These are phyloP conservation scores for Colostygia pectinataria DNA, from an alignment of 2,888 invertebrate species.

Conservation along the genomic window DNA sequence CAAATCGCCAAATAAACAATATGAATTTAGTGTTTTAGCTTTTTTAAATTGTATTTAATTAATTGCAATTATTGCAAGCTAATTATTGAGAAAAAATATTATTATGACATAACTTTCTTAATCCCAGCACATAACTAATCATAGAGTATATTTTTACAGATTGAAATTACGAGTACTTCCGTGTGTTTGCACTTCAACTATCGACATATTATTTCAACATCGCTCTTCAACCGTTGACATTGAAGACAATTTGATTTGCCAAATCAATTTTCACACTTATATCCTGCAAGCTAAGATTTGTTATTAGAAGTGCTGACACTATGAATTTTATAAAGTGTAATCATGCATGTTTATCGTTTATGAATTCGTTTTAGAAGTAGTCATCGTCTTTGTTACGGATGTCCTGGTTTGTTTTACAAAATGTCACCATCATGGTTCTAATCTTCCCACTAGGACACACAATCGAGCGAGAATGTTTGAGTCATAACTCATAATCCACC, in stretches of 20 bases:
- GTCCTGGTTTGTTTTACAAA: constrained; percentile 33
- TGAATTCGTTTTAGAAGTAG: constrained; percentile 16
- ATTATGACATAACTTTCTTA: constrained; percentile 32
- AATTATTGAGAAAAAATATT: too few species aligned
- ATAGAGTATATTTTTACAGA: constrained; percentile 33
- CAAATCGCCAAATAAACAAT: too few species aligned
- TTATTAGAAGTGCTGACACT: not conserved
- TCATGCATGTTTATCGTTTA: constrained; percentile 23
- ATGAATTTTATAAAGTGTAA: not conserved
- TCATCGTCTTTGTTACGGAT: constrained; percentile 13
- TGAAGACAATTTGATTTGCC: constrained; percentile 35
- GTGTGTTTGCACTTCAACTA: constrained; percentile 42
- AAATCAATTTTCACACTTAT: constrained; percentile 17
- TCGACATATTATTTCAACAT: constrained; percentile 47
- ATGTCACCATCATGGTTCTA: too few species aligned
- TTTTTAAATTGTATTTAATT: not conserved
- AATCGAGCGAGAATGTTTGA: too few species aligned
- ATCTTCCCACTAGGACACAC: too few species aligned
- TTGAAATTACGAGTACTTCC: constrained; percentile 37
- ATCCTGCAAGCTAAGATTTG: not conserved
- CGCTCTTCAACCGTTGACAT: constrained; percentile 40
- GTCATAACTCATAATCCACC: too few species aligned
- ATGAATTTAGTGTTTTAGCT: constrained; percentile 3
- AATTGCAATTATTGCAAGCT: too few species aligned
- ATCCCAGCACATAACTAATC: constrained; percentile 10